Conservation (phyloP, 2,797 vertebrate species). For the Malurus leucopterus region DNA sequence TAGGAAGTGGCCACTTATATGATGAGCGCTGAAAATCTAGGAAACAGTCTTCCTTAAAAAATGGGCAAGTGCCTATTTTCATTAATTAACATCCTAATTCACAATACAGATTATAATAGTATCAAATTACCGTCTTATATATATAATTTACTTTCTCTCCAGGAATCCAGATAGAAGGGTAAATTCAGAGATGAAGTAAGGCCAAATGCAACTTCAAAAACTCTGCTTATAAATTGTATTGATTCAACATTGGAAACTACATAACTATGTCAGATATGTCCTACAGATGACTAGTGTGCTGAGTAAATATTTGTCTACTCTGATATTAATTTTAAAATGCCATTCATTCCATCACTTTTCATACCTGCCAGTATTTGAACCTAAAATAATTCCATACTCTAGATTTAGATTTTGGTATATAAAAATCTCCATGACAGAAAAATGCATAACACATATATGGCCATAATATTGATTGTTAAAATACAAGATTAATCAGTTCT, state of each 20-base stretch:
- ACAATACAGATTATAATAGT: neutral
- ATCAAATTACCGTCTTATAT: neutral
- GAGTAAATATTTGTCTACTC: neutral
- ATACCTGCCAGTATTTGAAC: neutral
- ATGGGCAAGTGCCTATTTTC: neutral
- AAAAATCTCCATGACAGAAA: neutral
- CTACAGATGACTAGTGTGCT: neutral
- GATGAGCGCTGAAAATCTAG: constrained; percentile 21
- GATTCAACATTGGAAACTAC: neutral
- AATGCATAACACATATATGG: neutral
- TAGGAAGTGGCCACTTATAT: constrained; percentile 9
- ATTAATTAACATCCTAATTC: neutral
- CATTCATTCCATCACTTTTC: neutral
- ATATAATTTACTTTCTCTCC: neutral
- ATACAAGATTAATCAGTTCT: neutral
- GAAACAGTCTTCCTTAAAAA: neutral
- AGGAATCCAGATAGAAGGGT: neutral
- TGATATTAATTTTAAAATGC: constrained; percentile 1
- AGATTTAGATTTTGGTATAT: neutral
- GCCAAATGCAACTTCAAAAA: neutral
- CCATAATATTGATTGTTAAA: neutral
- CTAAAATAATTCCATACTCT: neutral
- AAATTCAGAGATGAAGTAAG: neutral
- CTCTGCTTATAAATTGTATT: neutral
- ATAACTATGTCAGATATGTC: neutral